A percentile compares a stretch with the other conserved stretches of the same genome.
Evolutionary conservation across 2,797 vertebrate genomes (phyloP).

Genomic region (Mico argentatus): DNA sequence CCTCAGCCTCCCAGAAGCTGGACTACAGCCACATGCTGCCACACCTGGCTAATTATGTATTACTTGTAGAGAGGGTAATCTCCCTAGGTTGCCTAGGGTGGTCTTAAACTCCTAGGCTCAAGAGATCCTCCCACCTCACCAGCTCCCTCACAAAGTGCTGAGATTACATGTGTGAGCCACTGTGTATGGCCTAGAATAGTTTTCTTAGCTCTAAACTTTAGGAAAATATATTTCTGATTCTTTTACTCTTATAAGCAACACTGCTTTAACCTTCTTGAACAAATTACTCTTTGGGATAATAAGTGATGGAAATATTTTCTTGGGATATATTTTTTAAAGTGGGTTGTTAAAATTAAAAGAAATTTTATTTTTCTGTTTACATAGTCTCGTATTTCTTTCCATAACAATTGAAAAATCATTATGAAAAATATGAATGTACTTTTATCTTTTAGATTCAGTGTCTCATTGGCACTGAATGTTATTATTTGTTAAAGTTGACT

Average conservation of each 20-base stretch:
- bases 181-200: not conserved
- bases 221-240: slow-evolving; percentile 12
- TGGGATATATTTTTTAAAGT: not conserved
- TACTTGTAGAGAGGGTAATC: not conserved
- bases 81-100: not conserved
- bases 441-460: not conserved
- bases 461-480: not conserved
- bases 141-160: not conserved
- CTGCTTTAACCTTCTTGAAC: not conserved
- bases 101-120: not conserved
- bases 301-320: not conserved
- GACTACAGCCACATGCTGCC: not conserved
- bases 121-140: not conserved
- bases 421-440: not conserved
- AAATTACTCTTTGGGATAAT: not conserved
- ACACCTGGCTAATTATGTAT: not conserved
- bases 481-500: not conserved
- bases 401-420: not conserved
- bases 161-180: not conserved
- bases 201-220: slow-evolving; percentile 18
- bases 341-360: not conserved
- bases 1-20: not conserved
- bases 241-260: not conserved
- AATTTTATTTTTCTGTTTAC: not conserved
- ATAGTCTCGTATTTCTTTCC: not conserved